Percentiles rank a stretch among this genome's conserved stretches.
Evolutionary conservation across 2,888 invertebrate genomes (phyloP).

Genomic region (Eulithis testata): DNA sequence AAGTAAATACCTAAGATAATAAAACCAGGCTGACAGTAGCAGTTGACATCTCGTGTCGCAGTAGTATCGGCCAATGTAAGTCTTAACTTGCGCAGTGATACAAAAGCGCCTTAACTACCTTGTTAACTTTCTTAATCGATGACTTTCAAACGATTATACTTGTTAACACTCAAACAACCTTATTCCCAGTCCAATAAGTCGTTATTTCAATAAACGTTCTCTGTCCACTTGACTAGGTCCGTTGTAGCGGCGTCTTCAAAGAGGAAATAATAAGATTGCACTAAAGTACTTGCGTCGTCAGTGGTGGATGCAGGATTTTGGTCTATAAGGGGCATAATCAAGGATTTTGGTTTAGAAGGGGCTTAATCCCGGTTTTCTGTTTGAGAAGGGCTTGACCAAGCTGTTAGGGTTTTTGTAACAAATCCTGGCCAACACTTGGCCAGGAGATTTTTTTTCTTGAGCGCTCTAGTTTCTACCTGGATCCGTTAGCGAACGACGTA

Average conservation of each 20-base stretch:
- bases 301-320: too few relatives aligned
- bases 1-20: too few relatives aligned
- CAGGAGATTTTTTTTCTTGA: too few relatives aligned
- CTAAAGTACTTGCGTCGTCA: slow-evolving; percentile 20
- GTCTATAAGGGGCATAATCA: too few relatives aligned
- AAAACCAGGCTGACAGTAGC: too few relatives aligned
- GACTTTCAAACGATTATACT: slow-evolving; percentile 44
- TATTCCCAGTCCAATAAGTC: slow-evolving; percentile 34
- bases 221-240: slow-evolving; percentile 19
- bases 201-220: slow-evolving; percentile 26
- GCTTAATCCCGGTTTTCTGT: too few relatives aligned
- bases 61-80: slow-evolving; percentile 21
- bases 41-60: slow-evolving; percentile 7
- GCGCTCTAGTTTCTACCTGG: too few relatives aligned
- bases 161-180: slow-evolving; percentile 18
- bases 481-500: slow-evolving; percentile 4
- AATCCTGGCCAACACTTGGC: too few relatives aligned
- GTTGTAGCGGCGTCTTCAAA: slow-evolving; percentile 38
- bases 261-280: slow-evolving; percentile 37
- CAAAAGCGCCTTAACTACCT: slow-evolving; percentile 50
- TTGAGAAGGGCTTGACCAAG: too few relatives aligned
- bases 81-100: slow-evolving; percentile 46
- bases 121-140: slow-evolving; percentile 54
- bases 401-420: too few relatives aligned
- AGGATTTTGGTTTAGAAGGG: too few relatives aligned